phyloP scores from a whole-genome alignment of 2,797 vertebrate species.

The Percopsis omiscomaycus region DNA sequence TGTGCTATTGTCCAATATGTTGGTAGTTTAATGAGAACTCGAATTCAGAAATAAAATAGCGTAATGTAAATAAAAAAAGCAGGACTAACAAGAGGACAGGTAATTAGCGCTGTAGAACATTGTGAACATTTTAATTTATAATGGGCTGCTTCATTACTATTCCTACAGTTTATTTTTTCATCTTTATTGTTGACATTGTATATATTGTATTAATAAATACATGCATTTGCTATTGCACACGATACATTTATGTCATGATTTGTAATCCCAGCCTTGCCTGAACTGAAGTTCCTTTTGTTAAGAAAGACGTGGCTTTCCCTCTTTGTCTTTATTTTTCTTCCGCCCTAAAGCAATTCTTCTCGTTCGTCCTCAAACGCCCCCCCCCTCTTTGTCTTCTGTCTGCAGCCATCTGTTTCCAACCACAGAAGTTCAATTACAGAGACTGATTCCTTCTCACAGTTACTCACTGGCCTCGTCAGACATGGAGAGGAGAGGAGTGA shows the following conservation, averaged over 20 bases:
- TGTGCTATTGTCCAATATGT: conserved; percentile 5
- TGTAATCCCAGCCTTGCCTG: not conserved
- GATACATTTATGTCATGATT: not conserved
- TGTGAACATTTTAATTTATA: not conserved
- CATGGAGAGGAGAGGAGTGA: conserved; percentile 47
- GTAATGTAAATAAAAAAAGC: not conserved
- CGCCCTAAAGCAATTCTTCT: conserved; percentile 16
- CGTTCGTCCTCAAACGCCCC: conserved; percentile 8
- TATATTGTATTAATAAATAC: not conserved
- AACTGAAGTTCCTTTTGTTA: not conserved
- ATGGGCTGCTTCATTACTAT: no score
- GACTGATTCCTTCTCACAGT: conserved; percentile 53
- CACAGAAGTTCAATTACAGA: conserved; percentile 63
- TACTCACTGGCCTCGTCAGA: conserved; percentile 51
- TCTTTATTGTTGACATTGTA: not conserved
- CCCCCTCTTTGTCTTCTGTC: conserved; percentile 18
- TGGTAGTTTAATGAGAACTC: not conserved
- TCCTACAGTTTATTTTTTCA: not conserved
- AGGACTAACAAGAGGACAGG: not conserved
- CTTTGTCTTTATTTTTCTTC: not conserved
- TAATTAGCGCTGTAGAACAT: not conserved
- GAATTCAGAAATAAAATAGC: not conserved
- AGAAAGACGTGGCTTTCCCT: not conserved
- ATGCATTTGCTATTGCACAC: not conserved
- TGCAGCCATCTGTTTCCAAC: conserved; percentile 45